Evolutionary conservation across 2,113 vertebrate genomes (phyloP).

Genomic region (Heterotis niloticus): DNA sequence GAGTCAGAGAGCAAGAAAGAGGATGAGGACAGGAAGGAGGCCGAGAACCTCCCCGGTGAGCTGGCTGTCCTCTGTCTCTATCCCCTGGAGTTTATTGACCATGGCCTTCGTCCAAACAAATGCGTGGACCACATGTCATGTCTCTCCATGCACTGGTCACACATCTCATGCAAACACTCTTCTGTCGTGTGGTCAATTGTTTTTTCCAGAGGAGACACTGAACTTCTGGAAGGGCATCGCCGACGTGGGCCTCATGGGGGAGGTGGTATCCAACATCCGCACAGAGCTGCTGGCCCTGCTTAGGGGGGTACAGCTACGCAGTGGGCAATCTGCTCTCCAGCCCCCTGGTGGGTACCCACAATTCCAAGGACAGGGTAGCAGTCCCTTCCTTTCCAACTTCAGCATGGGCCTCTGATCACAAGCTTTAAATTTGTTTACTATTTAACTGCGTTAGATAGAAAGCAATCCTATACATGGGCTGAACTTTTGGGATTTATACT

Average conservation of each 20-base stretch:
- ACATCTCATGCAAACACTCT: background rate
- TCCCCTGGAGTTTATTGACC: no score
- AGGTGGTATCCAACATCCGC: conserved; percentile 85
- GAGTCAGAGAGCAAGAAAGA: conserved; percentile 67
- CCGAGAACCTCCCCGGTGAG: conserved; percentile 74
- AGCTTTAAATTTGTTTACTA: no score
- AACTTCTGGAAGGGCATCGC: conserved; percentile 88
- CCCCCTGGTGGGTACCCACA: conserved; percentile 69
- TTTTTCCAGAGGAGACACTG: conserved; percentile 72
- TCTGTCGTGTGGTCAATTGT: conserved; percentile 25
- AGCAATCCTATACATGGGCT: no score
- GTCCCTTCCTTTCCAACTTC: no score
- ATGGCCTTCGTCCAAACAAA: background rate
- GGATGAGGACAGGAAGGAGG: conserved; percentile 73
- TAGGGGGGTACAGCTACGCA: conserved; percentile 74
- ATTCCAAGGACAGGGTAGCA: background rate
- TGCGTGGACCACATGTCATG: no score
- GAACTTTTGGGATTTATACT: no score
- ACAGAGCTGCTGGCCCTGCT: conserved; percentile 81
- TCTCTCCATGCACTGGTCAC: no score
- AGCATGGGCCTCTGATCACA: no score
- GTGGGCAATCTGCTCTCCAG: conserved; percentile 74
- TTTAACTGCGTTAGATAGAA: no score
- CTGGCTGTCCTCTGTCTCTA: background rate
- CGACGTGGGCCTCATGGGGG: conserved; percentile 85